Evolutionary conservation across 2,797 vertebrate species (phyloP), one percentile per base, ranked within the genome.

Genomic region (Paratrypauchen microcephalus): DNA sequence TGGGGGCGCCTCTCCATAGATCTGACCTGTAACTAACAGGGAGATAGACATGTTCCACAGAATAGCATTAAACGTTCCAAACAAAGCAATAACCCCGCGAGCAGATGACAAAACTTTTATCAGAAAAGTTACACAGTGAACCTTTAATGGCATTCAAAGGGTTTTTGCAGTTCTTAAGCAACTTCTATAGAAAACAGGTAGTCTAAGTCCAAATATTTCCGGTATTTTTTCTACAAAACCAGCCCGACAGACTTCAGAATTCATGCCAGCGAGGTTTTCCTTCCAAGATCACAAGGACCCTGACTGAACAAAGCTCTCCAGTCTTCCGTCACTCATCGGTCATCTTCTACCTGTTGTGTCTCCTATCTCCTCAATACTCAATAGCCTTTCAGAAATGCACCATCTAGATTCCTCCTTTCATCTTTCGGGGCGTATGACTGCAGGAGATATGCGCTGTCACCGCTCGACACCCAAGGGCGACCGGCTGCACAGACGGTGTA

Each of bases 381-480:
- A 81, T 80, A 57, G 70, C 65, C 21, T 76, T 83, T 88, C 74
- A 74, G 72, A 76, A 75, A 70, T 71, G 86, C 76, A 78, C 77
- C 83, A 77, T 84, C 86, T 87, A 80, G 84, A 72, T 72, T 73
- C 68, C 60, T 65, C 74, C 87, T 92, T 87, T 89, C 86, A 89
- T 89, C 82, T 83, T 19, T 26, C n/a, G 9, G 78, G 64, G 71
- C 65, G 76, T 70, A 80, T 78, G 82, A 89, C 85, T 89, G 83
- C 88, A 91, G 86, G 77, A 89, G 81, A 85, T 89, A 86, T 83
- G 80, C 90, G 82, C 86, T 81, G 86, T 88, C 87, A 77, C 87
- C 88, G 74, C 82, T 88, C 83, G 83, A 88, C 82, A 83, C 80
- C 83, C 76, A 64, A 71, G 69, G 79, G 81, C 80, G 68, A 75